Evolutionary conservation across 1,140 invertebrate genomes (phyloP).

Genomic region (Caenorhabditis brenneri): DNA sequence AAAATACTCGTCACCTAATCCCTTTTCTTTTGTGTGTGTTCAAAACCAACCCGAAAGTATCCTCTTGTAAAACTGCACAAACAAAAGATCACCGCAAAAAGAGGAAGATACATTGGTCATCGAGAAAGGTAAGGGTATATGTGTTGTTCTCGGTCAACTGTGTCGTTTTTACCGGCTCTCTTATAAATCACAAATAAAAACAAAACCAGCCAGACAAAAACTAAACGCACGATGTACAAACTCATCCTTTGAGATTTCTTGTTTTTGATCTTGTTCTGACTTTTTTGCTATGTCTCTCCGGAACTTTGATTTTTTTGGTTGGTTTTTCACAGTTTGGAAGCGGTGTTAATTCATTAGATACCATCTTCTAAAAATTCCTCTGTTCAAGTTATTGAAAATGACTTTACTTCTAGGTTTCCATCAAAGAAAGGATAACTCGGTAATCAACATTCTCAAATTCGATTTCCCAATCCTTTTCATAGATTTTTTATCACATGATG

Average conservation of each 20-base stretch:
- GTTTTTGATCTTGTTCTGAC: neutral
- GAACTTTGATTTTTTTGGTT: neutral
- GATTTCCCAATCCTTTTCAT: too few relatives aligned
- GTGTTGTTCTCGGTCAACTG: neutral
- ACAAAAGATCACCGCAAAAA: neutral
- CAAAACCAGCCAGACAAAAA: neutral
- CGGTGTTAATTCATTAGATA: too few relatives aligned
- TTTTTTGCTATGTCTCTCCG: neutral
- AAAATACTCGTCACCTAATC: neutral
- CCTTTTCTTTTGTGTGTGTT: neutral
- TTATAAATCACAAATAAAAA: conserved; percentile 19
- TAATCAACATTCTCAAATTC: too few relatives aligned
- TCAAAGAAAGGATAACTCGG: too few relatives aligned
- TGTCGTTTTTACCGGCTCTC: neutral
- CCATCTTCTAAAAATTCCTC: too few relatives aligned
- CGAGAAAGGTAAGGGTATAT: neutral
- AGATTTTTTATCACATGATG: too few relatives aligned
- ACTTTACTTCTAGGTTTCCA: too few relatives aligned
- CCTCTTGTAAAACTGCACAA: conserved; percentile 16
- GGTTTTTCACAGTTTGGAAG: neutral
- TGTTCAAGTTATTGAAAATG: too few relatives aligned
- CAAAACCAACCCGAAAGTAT: neutral
- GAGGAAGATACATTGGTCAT: conserved; percentile 23
- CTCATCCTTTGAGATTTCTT: neutral
- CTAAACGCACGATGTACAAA: neutral